Conservation (phyloP, 2,888 invertebrate species). For the Callyntrura guangdongensis region DNA sequence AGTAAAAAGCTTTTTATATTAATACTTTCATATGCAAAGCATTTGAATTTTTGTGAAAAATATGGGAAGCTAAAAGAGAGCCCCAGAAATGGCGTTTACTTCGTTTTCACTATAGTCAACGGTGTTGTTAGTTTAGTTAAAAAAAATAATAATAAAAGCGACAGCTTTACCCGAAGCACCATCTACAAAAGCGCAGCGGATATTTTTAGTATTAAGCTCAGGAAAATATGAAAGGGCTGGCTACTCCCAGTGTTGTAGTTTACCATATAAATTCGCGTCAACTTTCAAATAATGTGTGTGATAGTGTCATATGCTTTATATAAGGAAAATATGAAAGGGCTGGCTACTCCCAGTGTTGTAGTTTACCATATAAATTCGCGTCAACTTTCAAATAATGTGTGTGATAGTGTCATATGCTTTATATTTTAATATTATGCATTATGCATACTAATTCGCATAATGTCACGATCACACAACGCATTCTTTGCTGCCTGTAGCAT, state of each 20-base stretch:
- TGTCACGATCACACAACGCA: constrained; percentile 67
- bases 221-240: neutral
- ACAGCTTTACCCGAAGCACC: neutral
- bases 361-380: neutral
- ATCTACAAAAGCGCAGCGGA: neutral
- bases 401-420: constrained; percentile 19
- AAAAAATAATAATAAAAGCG: neutral
- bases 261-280: neutral
- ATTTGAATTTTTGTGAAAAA: constrained; percentile 35
- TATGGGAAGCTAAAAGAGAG: neutral
- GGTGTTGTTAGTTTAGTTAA: neutral
- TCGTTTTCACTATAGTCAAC: neutral
- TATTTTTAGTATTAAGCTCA: neutral
- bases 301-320: too few species aligned
- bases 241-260: neutral
- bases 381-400: constrained; percentile 26
- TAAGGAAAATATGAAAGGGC: neutral
- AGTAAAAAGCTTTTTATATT: constrained; percentile 53
- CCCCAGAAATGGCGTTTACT: neutral
- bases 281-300: too few species aligned
- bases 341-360: neutral
- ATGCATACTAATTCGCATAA: constrained; percentile 62
- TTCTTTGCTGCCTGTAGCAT: constrained; percentile 55
- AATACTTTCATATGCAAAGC: constrained; percentile 66
- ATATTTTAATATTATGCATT: constrained; percentile 39